Base-by-base conservation (phyloP, 23 tunicate genomes). In the Ciona savignyi region DNA sequence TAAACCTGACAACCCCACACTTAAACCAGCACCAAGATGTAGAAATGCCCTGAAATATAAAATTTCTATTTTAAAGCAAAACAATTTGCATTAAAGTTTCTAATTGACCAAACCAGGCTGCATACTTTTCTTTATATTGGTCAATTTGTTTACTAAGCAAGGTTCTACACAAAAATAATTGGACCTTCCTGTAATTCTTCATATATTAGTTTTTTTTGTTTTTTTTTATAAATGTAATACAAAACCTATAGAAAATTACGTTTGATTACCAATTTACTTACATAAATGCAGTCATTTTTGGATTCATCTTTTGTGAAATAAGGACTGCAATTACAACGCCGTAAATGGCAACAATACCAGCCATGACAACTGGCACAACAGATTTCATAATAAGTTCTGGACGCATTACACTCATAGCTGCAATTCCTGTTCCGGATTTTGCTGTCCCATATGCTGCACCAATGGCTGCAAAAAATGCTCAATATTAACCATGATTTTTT, bases 391-490 rank as follows among this genome's bases (percentile, higher is more conserved):
- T 94, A 23, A 94, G 74, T 63, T 94, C 99, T 27, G 99, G 99
- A 64, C 94, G 70, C 99, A 94, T 94, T 4, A 94, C 80, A 74
- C 95, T 87, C 99, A 94, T 94, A 0, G 99, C 99, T 2, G 99
- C 99, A 71, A 94, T 94, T 32, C 99, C 99, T 2, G 94, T 87
- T 29, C 99, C 99, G 28, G 99, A 94, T 65, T 94, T 94, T 22
- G 99, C 99, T 0, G 99, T 94, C 60, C 99, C 99, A 63, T 94
- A 94, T 15, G 99, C 99, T 4, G 99, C 99, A 51, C 99, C 99
- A 75, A 94, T 70, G 22, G 99, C 96, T 89, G 60, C 74, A 80
- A 69, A 29, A 70, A 20, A 60, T 9, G 24, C 9, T 42, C 11
- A 42, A 42, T 42, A n/a, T n/a, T n/a, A n/a, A n/a, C n/a, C n/a